Base-by-base conservation (phyloP, 2,888 invertebrate genomes). In the Andrena dorsata region DNA sequence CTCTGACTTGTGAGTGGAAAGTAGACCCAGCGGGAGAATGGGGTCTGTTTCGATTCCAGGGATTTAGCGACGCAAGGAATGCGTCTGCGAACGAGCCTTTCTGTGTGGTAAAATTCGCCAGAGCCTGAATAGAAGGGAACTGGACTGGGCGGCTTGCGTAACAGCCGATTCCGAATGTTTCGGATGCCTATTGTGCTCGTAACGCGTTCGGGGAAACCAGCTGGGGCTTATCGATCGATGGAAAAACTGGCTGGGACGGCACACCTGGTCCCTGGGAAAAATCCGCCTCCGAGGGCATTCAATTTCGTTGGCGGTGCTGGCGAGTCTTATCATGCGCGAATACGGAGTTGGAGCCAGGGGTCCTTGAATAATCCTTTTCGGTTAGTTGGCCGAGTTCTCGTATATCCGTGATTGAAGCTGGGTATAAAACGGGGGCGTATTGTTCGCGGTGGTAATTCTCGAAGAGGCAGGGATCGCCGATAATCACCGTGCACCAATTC, bases 161-260 rank as follows among this genome's bases (percentile, higher is more conserved):
- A 79, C 64, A 32, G 20, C 61, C 70, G 23, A 80, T 51, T 65
- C 58, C 70, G n/a, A 80, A 61, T 70, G 64, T 71, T 76, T 80
- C 60, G 70, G 60, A 76, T 76, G 64, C 76, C 79, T 70, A 76
- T 79, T 79, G 69, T 79, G 64, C 23, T 69, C n/a, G 79, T 65
- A 79, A 79, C 26, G 13, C 13, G 28, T 20, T 7, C n/a, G 8
- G 20, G 23, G n/a, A 51, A 64, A 23, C 49, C 20, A 41, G 35
- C 35, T 23, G n/a, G 7, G 72, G 13, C n/a, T 72, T 72, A 60
- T 66, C 26, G 28, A 72, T 56, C 10, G 5, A 32, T 28, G 23
- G 10, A 20, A n/a, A 32, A 2, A 13, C 4, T 41, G 1, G 41
- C 41, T 41, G 16, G 41, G 41, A 5, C 16, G 4, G 4, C 16